phyloP scores from a whole-genome alignment of 37 sponge, comb jelly and placozoan species.

The Halichondria panicea region DNA sequence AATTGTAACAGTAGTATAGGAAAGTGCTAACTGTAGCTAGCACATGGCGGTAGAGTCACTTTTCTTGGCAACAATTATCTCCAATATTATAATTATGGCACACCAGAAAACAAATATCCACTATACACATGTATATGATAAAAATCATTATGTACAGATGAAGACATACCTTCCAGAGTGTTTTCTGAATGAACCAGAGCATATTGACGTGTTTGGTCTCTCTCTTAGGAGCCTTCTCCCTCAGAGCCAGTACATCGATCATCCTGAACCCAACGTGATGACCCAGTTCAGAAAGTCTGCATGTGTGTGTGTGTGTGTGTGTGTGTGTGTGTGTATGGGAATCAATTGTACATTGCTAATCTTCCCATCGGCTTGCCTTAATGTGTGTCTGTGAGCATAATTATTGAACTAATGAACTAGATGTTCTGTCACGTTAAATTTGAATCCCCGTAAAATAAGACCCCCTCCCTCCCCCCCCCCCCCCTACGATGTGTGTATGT shows the following conservation, averaged over 20 bases:
- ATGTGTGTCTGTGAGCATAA: too few species aligned
- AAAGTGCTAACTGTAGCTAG: too few species aligned
- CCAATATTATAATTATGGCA: not conserved
- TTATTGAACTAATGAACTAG: too few species aligned
- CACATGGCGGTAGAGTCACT: too few species aligned
- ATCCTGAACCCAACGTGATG: slow-evolving; percentile 88
- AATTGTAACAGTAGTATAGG: too few species aligned
- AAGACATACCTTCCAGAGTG: slow-evolving; percentile 85
- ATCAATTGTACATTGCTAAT: not conserved
- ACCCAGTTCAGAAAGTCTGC: slow-evolving; percentile 81
- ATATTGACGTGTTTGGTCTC: slow-evolving; percentile 87
- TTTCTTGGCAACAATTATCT: not conserved
- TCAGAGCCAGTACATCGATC: slow-evolving; percentile 80
- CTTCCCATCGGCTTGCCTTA: too few species aligned
- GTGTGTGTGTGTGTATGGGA: not conserved
- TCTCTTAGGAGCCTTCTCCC: slow-evolving; percentile 80
- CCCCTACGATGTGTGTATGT: too few species aligned
- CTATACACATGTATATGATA: not conserved
- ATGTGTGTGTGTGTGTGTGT: not conserved
- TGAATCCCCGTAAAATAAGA: too few species aligned
- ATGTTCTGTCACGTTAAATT: too few species aligned
- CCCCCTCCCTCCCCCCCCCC: too few species aligned
- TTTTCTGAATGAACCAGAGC: slow-evolving; percentile 88
- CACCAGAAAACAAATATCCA: not conserved
- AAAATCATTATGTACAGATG: not conserved